Percentiles rank a stretch among this genome's conserved stretches.
These are phyloP conservation scores for Mylabris phalerata DNA, from an alignment of 1,140 invertebrate species.

Conservation along the genomic window DNA sequence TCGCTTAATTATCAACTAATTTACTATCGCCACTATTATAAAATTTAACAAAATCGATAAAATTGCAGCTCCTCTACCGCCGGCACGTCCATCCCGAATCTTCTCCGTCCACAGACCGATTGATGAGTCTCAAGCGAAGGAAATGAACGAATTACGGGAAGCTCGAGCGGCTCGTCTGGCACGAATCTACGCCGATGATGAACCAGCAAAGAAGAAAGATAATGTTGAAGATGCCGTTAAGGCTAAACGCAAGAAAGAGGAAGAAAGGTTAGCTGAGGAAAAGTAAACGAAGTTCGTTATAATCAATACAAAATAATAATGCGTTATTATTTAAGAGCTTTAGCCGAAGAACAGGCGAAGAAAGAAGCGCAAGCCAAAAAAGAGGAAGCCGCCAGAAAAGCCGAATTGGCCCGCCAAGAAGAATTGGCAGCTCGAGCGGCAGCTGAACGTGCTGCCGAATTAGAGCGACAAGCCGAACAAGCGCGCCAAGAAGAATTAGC, in stretches of 20 bases:
- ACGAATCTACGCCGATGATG: conserved; percentile 43
- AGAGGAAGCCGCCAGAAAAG: conserved; percentile 35
- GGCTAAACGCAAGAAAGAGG: conserved; percentile 51
- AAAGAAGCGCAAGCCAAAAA: conserved; percentile 37
- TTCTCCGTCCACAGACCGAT: conserved; percentile 49
- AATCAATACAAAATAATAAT: not conserved
- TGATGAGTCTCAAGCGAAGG: conserved; percentile 50
- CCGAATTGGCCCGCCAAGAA: conserved; percentile 41
- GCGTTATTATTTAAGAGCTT: conserved; percentile 32
- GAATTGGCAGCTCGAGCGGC: conserved; percentile 42
- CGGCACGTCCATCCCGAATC: conserved; percentile 55
- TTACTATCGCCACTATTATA: no score
- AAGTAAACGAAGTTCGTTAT: conserved; percentile 46
- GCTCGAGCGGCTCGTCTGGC: conserved; percentile 48
- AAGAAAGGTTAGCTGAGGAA: conserved; percentile 53
- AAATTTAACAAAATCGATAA: no score
- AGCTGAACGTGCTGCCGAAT: conserved; percentile 41
- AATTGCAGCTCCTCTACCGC: conserved; percentile 51
- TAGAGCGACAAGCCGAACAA: conserved; percentile 42
- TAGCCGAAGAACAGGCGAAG: conserved; percentile 36
- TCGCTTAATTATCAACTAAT: not conserved
- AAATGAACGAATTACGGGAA: conserved; percentile 47
- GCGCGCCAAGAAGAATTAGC: conserved; percentile 36
- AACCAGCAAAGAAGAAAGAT: conserved; percentile 41
- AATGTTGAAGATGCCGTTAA: conserved; percentile 48